Base-by-base conservation (phyloP, 2,113 vertebrate genomes). In the Chunga burmeisteri region DNA sequence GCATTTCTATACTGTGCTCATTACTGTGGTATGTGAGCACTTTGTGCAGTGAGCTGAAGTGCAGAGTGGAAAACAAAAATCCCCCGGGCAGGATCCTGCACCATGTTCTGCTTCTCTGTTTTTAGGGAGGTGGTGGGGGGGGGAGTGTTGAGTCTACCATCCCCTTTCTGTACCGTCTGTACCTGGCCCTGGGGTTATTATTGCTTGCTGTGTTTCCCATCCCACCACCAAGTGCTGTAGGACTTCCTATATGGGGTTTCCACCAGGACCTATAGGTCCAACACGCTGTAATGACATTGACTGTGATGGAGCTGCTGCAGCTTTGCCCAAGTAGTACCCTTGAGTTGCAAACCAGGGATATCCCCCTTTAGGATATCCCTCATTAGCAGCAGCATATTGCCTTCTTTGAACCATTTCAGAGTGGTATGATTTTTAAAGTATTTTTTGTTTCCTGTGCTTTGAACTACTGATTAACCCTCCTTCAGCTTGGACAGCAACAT, bases 11-110 rank as follows among this genome's bases (percentile, higher is more conserved):
- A n/a, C 42, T 84, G 75, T 1, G 1, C 90, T 92, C 88, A 81
- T 88, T 94, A 81, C 83, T 90, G 86, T 88, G 95, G 92, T 88
- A 96, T 93, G 94, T 74, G 82, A 92, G 55, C 67, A 55, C 82
- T 96, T 95, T 34, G 82, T 83, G 79, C 90, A 71, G 21, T 59
- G 80, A 93, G 68, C 67, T 88, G 90, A 81, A 81, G 75, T 88
- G 72, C 59, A 66, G 42, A 86, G 46, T 78, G 88, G 73, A 94
- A 83, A 66, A 22, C 50, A 85, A 63, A 61, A 29, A 29, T 36
- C n/a, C n/a, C 13, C 38, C 0, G 0, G 49, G 55, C 50, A 55
- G 62, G 59, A 52, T 93, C 55, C 44, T 65, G 55, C 25, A 67
- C 50, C 13, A 3, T n/a, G 27, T 83, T 90, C 80, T 86, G 52